phyloP scores from a whole-genome alignment of 2,888 invertebrate genomes.

The Lydus trimaculatus region DNA sequence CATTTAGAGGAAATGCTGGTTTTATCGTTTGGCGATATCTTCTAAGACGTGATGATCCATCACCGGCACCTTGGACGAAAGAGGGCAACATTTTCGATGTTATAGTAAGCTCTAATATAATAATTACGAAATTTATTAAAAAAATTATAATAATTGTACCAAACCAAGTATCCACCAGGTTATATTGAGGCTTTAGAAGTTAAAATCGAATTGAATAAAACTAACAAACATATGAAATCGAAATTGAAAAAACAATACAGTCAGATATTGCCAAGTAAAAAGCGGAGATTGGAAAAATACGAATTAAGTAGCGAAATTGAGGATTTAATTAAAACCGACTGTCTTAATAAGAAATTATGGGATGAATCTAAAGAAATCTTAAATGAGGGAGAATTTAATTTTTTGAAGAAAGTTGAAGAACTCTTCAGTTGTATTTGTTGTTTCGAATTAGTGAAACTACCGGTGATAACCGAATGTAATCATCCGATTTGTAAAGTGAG shows the following conservation, averaged over 20 bases:
- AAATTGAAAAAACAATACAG: slow-evolving; percentile 30
- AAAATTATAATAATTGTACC: background rate
- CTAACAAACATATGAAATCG: slow-evolving; percentile 36
- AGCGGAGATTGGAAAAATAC: slow-evolving; percentile 53
- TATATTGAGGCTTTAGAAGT: slow-evolving; percentile 71
- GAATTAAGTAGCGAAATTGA: slow-evolving; percentile 52
- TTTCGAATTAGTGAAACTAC: slow-evolving; percentile 73
- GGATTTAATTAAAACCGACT: slow-evolving; percentile 65
- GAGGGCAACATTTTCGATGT: slow-evolving; percentile 69
- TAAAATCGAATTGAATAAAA: slow-evolving; percentile 56
- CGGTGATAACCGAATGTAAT: slow-evolving; percentile 75
- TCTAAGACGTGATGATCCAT: slow-evolving; percentile 77
- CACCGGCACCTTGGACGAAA: slow-evolving; percentile 81
- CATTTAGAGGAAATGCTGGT: slow-evolving; percentile 78
- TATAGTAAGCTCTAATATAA: slow-evolving; percentile 43
- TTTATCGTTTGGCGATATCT: slow-evolving; percentile 82
- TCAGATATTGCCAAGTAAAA: slow-evolving; percentile 54
- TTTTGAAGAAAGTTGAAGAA: slow-evolving; percentile 70
- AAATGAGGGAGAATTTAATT: slow-evolving; percentile 66
- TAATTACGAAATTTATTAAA: background rate
- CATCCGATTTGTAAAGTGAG: slow-evolving; percentile 80
- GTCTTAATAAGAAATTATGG: slow-evolving; percentile 73
- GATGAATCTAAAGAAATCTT: slow-evolving; percentile 65
- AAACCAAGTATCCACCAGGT: slow-evolving; percentile 71
- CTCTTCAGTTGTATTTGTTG: slow-evolving; percentile 82